Conservation (phyloP, 2,888 invertebrate species). For the Trichogramma dendrolimi region DNA sequence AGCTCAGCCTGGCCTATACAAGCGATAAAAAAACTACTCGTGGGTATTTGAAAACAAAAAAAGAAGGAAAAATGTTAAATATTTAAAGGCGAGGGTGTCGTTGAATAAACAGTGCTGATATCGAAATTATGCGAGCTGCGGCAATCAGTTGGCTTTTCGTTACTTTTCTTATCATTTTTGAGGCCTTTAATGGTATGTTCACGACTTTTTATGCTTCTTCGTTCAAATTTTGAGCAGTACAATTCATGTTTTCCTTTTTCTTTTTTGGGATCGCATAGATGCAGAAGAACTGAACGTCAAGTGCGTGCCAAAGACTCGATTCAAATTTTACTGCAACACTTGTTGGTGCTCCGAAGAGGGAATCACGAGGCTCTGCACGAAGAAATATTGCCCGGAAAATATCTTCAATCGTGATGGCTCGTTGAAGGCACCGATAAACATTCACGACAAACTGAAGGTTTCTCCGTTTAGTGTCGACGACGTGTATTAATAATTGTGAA, state of each 20-base stretch:
- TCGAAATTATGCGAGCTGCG: too few species aligned
- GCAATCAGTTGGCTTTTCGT: too few species aligned
- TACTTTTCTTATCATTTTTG: neutral
- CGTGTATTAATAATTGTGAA: neutral
- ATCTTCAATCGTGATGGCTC: constrained; percentile 30
- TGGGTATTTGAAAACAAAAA: too few species aligned
- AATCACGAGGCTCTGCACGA: constrained; percentile 28
- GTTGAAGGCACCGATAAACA: constrained; percentile 15
- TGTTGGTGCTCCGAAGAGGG: constrained; percentile 54
- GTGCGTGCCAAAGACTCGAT: constrained; percentile 28
- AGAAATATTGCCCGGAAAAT: constrained; percentile 28
- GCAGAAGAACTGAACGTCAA: constrained; percentile 9
- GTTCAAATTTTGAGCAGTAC: neutral
- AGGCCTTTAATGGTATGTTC: neutral
- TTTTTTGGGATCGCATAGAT: neutral
- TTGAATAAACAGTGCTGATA: too few species aligned
- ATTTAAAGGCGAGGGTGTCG: too few species aligned
- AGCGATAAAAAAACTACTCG: too few species aligned
- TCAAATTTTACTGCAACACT: constrained; percentile 56
- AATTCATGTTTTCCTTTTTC: neutral
- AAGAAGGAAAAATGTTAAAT: too few species aligned
- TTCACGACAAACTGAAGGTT: constrained; percentile 18
- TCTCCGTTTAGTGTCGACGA: constrained; percentile 2
- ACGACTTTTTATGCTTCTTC: neutral
- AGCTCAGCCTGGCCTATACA: too few species aligned